phyloP scores from a whole-genome alignment of 2,797 vertebrate genomes.

The Myotis myotis region DNA sequence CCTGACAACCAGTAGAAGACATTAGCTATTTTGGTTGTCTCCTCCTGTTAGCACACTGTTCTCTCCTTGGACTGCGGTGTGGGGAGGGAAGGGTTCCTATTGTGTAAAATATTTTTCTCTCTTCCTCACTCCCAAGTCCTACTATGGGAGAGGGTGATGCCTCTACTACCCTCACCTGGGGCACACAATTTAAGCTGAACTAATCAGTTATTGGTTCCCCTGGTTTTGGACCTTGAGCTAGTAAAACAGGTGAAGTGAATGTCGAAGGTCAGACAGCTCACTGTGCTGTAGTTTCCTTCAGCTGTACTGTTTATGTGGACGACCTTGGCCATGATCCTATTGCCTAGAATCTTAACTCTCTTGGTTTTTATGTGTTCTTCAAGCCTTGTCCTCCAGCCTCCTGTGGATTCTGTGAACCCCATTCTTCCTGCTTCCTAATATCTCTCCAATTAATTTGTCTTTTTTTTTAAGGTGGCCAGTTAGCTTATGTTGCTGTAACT shows the following conservation, averaged over 20 bases:
- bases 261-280: background rate
- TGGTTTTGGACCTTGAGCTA: background rate
- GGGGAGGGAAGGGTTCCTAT: background rate
- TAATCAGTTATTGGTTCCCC: background rate
- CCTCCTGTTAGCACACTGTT: background rate
- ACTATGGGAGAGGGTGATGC: background rate
- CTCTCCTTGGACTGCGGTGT: background rate
- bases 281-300: background rate
- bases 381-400: background rate
- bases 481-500: background rate
- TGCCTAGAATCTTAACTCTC: background rate
- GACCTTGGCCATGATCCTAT: constrained; percentile 21
- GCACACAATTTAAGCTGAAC: background rate
- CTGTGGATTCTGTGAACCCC: background rate
- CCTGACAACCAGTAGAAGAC: background rate
- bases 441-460: background rate
- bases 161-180: background rate
- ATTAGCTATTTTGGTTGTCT: background rate
- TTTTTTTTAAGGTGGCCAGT: background rate
- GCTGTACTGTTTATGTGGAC: background rate
- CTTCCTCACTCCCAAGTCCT: background rate
- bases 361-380: background rate
- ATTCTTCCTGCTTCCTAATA: background rate
- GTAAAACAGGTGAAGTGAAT: background rate
- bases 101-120: background rate